Evolutionary conservation across 1,140 invertebrate genomes (phyloP).

Genomic region (Paracyclopina nana): DNA sequence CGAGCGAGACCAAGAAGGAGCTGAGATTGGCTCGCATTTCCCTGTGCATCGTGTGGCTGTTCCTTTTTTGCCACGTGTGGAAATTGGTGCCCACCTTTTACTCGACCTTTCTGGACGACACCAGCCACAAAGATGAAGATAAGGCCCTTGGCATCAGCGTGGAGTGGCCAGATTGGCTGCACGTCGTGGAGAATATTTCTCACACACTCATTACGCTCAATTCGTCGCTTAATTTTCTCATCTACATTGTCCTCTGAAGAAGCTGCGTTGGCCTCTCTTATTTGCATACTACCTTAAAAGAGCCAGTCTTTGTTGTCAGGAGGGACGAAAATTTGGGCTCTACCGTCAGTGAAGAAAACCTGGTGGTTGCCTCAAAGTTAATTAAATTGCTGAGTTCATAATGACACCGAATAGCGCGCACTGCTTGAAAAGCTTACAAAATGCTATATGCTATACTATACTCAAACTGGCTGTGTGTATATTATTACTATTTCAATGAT

Average conservation of each 20-base stretch:
- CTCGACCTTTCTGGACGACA: background rate
- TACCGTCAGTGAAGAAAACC: too few species aligned
- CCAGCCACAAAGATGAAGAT: conserved; percentile 1
- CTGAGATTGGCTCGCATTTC: background rate
- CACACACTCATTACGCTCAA: conserved; percentile 1
- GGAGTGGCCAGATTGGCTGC: background rate
- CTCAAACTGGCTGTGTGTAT: too few species aligned
- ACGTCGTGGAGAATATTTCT: background rate
- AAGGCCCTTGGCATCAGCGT: background rate
- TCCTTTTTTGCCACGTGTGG: conserved; percentile 1
- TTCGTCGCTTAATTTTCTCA: background rate
- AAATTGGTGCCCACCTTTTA: background rate
- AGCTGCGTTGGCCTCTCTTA: too few species aligned
- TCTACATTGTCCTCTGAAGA: background rate
- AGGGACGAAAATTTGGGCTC: too few species aligned
- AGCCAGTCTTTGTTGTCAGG: too few species aligned
- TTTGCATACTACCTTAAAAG: too few species aligned
- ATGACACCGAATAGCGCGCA: too few species aligned
- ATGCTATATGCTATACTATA: too few species aligned
- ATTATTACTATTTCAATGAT: too few species aligned
- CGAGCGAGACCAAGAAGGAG: background rate
- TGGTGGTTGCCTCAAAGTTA: too few species aligned
- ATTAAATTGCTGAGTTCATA: too few species aligned
- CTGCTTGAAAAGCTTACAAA: too few species aligned
- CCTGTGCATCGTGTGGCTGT: conserved; percentile 1